These are phyloP conservation scores for Hoplostethus mediterraneus DNA, from an alignment of 2,797 vertebrate species.

Conservation along the genomic window DNA sequence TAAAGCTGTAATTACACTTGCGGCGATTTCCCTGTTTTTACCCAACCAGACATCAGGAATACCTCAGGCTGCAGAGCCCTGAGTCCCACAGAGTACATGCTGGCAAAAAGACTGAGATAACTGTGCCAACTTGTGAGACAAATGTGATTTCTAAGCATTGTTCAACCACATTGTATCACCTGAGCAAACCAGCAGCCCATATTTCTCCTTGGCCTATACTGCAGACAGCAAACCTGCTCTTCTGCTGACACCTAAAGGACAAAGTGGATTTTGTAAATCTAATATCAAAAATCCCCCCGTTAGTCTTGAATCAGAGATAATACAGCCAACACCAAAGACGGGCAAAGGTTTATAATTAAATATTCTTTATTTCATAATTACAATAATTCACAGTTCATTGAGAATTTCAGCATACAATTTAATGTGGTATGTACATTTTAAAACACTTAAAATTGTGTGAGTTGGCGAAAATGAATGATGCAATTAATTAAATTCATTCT, in stretches of 20 bases:
- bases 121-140: background rate
- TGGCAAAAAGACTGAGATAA: conserved; percentile 14
- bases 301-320: background rate
- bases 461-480: conserved; percentile 6
- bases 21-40: conserved; percentile 71
- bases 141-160: conserved; percentile 29
- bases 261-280: conserved; percentile 59
- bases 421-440: conserved; percentile 49
- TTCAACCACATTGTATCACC: background rate
- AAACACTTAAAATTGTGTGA: conserved; percentile 4
- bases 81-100: conserved; percentile 3
- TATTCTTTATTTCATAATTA: conserved; percentile 79
- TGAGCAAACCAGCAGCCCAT: background rate
- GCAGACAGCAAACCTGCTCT: conserved; percentile 43
- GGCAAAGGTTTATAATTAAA: conserved; percentile 49
- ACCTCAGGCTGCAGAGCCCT: conserved; percentile 43
- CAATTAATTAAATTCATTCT: too few relatives aligned
- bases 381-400: conserved; percentile 82
- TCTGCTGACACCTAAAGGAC: conserved; percentile 87
- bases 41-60: conserved; percentile 69
- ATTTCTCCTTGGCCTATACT: conserved; percentile 15
- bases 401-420: conserved; percentile 68
- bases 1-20: conserved; percentile 78
- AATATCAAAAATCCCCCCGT: background rate
- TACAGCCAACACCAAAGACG: background rate